These are phyloP conservation scores for Brachionus rubens DNA, from an alignment of 1,140 invertebrate species.

Conservation along the genomic window DNA sequence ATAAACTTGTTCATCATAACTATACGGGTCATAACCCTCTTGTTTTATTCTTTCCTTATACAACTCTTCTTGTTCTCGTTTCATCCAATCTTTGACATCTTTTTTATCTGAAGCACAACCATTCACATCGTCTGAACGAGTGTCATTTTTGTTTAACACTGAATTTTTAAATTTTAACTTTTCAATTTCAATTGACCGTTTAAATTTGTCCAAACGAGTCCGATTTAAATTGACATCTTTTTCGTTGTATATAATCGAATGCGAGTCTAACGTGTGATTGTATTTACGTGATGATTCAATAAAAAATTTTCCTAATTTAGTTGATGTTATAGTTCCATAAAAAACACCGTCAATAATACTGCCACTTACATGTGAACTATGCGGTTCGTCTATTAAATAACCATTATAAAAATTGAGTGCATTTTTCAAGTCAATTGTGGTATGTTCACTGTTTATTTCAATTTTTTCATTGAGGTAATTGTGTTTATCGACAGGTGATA, in stretches of 20 bases:
- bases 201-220: not conserved
- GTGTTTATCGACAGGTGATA: not conserved
- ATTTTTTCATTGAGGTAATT: not conserved
- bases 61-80: slow-evolving; percentile 26
- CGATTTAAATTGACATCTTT: not conserved
- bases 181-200: not conserved
- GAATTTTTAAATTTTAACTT: not conserved
- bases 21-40: not conserved
- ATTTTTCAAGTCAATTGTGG: not conserved
- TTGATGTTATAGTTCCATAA: slow-evolving; percentile 26
- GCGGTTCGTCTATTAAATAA: slow-evolving; percentile 17
- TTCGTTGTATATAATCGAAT: slow-evolving; percentile 38
- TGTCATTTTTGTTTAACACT: no score
- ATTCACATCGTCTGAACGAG: not conserved
- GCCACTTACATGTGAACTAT: slow-evolving; percentile 28
- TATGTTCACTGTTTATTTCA: not conserved
- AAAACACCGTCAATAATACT: slow-evolving; percentile 44
- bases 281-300: slow-evolving; percentile 16
- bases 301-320: slow-evolving; percentile 28
- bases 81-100: slow-evolving; percentile 35
- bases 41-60: slow-evolving; percentile 14
- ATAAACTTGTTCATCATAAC: not conserved
- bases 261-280: slow-evolving; percentile 5
- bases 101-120: slow-evolving; percentile 4
- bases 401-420: slow-evolving; percentile 26